phyloP scores from a whole-genome alignment of 2,113 vertebrate species.

The Mesitornis unicolor region DNA sequence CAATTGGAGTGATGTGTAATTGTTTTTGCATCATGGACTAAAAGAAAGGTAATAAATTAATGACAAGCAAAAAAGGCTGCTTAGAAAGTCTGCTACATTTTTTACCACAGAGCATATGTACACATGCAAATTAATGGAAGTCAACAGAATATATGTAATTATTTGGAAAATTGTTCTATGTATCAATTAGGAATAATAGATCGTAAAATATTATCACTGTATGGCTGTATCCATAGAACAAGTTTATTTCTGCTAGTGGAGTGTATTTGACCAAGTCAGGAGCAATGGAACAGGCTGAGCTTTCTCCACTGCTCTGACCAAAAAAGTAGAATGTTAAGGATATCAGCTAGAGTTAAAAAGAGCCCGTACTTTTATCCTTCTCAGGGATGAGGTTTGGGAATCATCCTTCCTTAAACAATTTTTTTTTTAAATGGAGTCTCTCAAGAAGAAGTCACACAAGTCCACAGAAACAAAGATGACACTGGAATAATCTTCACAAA shows the following conservation, averaged over 20 bases:
- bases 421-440: neutral
- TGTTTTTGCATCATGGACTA: neutral
- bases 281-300: neutral
- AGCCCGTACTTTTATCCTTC: neutral
- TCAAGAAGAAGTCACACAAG: neutral
- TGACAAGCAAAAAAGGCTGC: neutral
- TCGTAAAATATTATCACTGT: neutral
- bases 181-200: neutral
- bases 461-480: neutral
- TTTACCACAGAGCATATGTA: neutral
- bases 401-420: neutral
- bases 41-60: neutral
- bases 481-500: neutral
- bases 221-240: neutral
- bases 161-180: neutral
- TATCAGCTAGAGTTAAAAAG: neutral
- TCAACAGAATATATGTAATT: neutral
- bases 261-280: neutral
- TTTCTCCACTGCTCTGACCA: neutral
- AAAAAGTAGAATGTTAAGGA: neutral
- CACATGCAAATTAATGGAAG: neutral
- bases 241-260: neutral
- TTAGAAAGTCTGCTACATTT: neutral
- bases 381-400: neutral
- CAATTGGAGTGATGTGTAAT: neutral